Conservation (phyloP, 1,140 invertebrate genomes). For the Calliphora vicina region DNA sequence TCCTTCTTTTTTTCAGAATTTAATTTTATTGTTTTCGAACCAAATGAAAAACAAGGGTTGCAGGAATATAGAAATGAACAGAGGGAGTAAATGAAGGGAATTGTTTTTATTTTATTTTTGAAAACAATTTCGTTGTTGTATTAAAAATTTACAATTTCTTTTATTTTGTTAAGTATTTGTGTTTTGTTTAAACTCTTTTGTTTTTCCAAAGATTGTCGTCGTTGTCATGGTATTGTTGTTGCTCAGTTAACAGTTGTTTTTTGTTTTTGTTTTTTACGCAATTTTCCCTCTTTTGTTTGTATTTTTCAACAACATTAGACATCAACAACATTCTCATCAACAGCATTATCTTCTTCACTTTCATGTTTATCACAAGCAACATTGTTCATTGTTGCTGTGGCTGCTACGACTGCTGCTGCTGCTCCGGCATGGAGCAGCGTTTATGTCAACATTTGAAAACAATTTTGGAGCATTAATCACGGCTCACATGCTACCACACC, state of each 20-base stretch:
- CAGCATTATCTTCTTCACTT: neutral
- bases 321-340: neutral
- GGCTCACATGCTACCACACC: conserved; percentile 6
- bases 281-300: too few species aligned
- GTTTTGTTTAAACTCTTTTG: neutral
- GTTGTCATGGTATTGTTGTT: neutral
- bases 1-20: too few species aligned
- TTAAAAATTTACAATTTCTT: neutral
- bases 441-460: neutral
- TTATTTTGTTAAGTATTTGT: neutral
- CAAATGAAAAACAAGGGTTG: neutral
- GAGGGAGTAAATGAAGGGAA: neutral
- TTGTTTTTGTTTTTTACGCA: neutral
- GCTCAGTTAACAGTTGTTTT: neutral
- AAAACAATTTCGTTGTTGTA: neutral
- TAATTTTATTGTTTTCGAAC: too few species aligned
- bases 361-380: neutral
- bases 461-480: conserved; percentile 13
- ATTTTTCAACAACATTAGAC: too few species aligned
- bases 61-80: neutral
- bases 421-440: neutral
- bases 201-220: neutral
- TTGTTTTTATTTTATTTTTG: too few species aligned
- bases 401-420: neutral
- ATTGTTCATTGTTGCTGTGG: neutral